These are phyloP conservation scores for Pangasius mekongensis DNA, from an alignment of 2,797 vertebrate species.

Conservation along the genomic window DNA sequence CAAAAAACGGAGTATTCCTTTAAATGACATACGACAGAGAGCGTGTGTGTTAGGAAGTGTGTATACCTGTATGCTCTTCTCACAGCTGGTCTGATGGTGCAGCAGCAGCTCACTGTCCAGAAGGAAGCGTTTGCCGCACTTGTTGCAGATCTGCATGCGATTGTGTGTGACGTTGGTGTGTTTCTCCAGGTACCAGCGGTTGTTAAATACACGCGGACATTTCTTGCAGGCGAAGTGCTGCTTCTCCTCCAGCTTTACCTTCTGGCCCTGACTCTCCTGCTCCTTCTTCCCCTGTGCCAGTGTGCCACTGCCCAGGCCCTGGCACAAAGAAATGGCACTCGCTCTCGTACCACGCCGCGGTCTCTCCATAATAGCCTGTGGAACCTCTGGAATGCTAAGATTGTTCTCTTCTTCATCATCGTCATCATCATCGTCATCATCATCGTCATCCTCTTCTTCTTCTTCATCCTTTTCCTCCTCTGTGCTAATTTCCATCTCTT, in stretches of 20 bases:
- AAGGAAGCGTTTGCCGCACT: conserved; percentile 94
- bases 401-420: conserved; percentile 76
- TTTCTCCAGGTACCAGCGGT: conserved; percentile 98
- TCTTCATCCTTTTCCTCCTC: conserved; percentile 72
- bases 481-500: conserved; percentile 65
- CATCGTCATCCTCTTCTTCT: conserved; percentile 62
- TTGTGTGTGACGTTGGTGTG: conserved; percentile 99
- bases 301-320: conserved; percentile 67
- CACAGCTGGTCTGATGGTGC: conserved; percentile 97
- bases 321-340: conserved; percentile 69
- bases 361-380: conserved; percentile 63
- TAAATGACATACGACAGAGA: background rate
- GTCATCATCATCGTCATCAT: conserved; percentile 39
- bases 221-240: conserved; percentile 94
- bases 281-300: conserved; percentile 76
- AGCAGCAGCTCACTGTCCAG: conserved; percentile 94
- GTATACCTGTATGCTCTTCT: conserved; percentile 95
- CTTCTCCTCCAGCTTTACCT: conserved; percentile 94
- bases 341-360: conserved; percentile 71
- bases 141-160: conserved; percentile 96
- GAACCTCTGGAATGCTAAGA: conserved; percentile 73
- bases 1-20: background rate
- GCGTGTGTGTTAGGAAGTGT: conserved; percentile 5
- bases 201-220: conserved; percentile 95
- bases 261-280: conserved; percentile 80